These are phyloP conservation scores for Australoheros facetus DNA, from an alignment of 2,797 vertebrate genomes.

Conservation along the genomic window DNA sequence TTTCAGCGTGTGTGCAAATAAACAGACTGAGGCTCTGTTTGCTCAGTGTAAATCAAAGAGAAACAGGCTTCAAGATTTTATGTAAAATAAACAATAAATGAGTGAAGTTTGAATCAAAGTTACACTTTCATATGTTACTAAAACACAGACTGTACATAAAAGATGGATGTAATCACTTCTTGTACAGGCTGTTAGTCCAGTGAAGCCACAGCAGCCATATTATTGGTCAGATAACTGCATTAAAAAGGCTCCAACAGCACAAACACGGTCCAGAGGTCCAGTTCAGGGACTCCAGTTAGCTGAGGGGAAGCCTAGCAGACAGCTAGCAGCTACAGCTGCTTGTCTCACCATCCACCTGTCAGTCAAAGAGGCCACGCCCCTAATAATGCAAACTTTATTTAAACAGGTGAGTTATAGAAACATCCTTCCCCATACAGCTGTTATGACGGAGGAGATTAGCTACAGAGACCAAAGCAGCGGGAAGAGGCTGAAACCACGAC, in stretches of 20 bases:
- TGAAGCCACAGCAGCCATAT: not conserved
- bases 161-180: not conserved
- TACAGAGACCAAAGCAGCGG: not conserved
- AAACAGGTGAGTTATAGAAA: too few species aligned
- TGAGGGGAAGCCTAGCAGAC: not conserved
- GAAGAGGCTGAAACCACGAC: not conserved
- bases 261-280: not conserved
- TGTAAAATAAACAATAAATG: too few species aligned
- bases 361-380: not conserved
- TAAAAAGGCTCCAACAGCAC: not conserved
- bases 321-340: not conserved
- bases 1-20: not conserved
- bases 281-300: not conserved
- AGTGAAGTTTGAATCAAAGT: not conserved
- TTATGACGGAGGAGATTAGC: not conserved
- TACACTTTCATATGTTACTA: not conserved
- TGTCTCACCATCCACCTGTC: not conserved
- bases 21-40: not conserved
- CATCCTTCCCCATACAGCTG: too few species aligned
- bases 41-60: too few species aligned
- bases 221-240: not conserved
- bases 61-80: too few species aligned
- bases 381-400: not conserved
- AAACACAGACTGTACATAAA: not conserved
- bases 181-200: not conserved